A percentile compares a stretch with the other conserved stretches of the same genome.
Evolutionary conservation across 2,113 vertebrate species (phyloP).

Genomic region (Alaudala cheleensis): DNA sequence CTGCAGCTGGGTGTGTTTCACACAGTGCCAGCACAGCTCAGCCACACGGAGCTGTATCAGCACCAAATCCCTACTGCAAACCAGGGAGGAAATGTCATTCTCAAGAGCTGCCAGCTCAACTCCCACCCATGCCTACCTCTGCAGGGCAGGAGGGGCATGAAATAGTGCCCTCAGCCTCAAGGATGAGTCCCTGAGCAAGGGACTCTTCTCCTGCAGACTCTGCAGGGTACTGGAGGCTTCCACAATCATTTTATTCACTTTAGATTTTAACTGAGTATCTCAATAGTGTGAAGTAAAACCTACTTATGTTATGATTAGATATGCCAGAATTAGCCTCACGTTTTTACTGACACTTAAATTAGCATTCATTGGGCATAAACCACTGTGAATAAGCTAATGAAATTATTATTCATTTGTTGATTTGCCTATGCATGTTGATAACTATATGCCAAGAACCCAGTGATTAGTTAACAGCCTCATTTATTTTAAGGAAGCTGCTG

Average conservation of each 20-base stretch:
- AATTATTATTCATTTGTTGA: slow-evolving; percentile 28
- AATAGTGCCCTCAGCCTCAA: fast-evolving
- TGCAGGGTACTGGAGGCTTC: not conserved
- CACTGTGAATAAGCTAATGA: slow-evolving; percentile 3
- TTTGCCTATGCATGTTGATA: not conserved
- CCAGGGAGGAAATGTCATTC: fast-evolving
- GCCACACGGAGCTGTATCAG: fast-evolving
- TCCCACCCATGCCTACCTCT: fast-evolving
- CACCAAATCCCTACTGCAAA: not conserved
- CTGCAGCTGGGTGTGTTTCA: not conserved
- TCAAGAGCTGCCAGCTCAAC: not conserved
- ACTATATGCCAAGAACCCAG: not conserved
- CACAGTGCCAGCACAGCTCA: fast-evolving
- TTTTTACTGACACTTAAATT: not conserved
- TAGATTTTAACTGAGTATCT: not conserved
- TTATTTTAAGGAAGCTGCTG: slow-evolving; percentile 31
- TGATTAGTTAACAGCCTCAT: not conserved
- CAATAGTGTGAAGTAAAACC: not conserved
- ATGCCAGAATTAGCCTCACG: not conserved
- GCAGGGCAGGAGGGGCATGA: fast-evolving
- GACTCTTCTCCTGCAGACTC: not conserved
- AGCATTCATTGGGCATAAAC: not conserved
- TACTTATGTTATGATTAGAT: not conserved
- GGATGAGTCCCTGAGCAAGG: not conserved
- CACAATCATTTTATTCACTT: not conserved